Conservation (phyloP, 2,113 vertebrate species). For the Rana temporaria region DNA sequence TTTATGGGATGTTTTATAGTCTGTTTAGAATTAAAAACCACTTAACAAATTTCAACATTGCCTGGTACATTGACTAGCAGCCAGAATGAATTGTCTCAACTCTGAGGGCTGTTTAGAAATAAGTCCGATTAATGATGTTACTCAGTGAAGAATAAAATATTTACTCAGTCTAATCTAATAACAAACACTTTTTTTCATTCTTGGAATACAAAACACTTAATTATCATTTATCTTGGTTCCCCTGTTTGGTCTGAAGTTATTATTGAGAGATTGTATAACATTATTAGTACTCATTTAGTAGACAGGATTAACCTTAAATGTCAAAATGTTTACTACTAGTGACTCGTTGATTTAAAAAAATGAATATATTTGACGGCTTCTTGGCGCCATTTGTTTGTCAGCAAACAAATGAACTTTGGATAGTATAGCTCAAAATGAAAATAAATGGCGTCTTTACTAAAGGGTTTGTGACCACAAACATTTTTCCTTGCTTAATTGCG, state of each 20-base stretch:
- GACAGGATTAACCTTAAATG: slow-evolving; percentile 62
- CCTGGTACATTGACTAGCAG: not conserved
- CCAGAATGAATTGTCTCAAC: slow-evolving; percentile 14
- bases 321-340: slow-evolving; percentile 62
- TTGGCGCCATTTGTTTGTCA: slow-evolving; percentile 44
- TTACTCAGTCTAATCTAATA: slow-evolving; percentile 63
- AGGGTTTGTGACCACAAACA: no score
- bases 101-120: slow-evolving; percentile 61
- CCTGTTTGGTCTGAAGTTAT: slow-evolving; percentile 59
- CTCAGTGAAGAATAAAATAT: slow-evolving; percentile 61
- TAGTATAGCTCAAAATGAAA: slow-evolving; percentile 1
- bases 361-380: slow-evolving; percentile 54
- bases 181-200: slow-evolving; percentile 62
- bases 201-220: slow-evolving; percentile 59
- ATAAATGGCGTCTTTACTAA: not conserved
- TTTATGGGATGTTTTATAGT: not conserved
- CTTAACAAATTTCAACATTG: slow-evolving; percentile 50
- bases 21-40: slow-evolving; percentile 62
- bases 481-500: no score
- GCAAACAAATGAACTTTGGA: slow-evolving; percentile 18
- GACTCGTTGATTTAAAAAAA: slow-evolving; percentile 52
- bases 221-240: slow-evolving; percentile 37
- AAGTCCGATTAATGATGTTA: slow-evolving; percentile 64
- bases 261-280: slow-evolving; percentile 62
- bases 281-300: slow-evolving; percentile 59